Conservation (phyloP, 2,113 vertebrate species). For the Nycticryphes semicollaris region DNA sequence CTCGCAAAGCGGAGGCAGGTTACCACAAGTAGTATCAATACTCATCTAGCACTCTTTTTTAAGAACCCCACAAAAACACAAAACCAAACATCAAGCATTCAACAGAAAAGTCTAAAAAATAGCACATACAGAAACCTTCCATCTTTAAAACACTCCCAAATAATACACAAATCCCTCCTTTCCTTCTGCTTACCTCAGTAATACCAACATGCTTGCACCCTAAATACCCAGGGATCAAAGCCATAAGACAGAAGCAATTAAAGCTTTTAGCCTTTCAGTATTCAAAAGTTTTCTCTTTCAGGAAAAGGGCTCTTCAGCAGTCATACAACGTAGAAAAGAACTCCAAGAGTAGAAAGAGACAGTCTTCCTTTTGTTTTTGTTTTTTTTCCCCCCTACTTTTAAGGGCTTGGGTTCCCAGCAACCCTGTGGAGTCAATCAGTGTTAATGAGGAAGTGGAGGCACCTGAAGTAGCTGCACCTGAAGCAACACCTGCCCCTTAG, state of each 20-base stretch:
- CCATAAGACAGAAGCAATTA: background rate
- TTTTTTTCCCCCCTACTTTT: fast-evolving
- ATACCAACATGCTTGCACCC: fast-evolving
- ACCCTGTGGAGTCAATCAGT: background rate
- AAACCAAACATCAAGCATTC: too few relatives aligned
- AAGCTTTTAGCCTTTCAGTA: fast-evolving
- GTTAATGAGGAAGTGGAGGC: background rate
- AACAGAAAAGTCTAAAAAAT: background rate
- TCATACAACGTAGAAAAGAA: fast-evolving
- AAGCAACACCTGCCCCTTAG: background rate
- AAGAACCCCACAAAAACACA: background rate
- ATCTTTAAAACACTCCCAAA: background rate
- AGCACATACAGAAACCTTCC: background rate
- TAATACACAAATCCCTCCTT: background rate
- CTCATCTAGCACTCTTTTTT: fast-evolving
- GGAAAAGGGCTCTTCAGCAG: fast-evolving
- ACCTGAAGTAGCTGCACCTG: background rate
- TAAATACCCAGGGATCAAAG: fast-evolving
- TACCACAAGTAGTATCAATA: background rate
- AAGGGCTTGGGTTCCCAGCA: background rate
- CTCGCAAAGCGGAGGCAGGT: background rate
- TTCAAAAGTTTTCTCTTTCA: background rate
- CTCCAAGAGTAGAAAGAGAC: fast-evolving
- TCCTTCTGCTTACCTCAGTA: background rate
- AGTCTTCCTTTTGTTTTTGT: too few relatives aligned